A percentile compares a stretch with the other conserved stretches of the same genome.
phyloP scores from a whole-genome alignment of 2,797 vertebrate species.

The Notolabrus celidotus region DNA sequence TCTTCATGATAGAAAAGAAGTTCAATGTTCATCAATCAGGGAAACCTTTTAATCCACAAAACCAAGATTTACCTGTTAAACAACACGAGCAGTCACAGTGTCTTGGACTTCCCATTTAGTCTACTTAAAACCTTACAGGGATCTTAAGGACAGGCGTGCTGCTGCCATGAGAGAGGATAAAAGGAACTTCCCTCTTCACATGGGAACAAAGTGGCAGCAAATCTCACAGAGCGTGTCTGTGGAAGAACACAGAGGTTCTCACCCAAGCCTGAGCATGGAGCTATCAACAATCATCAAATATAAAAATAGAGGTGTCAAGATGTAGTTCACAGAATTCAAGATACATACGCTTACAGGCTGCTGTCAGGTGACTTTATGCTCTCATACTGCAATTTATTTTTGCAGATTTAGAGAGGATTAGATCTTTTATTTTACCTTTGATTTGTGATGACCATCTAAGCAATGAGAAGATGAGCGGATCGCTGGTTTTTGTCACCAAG shows the following conservation, averaged over 20 bases:
- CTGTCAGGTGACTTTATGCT: not conserved
- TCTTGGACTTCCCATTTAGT: conserved; percentile 14
- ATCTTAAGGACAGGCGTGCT: not conserved
- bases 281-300: conserved; percentile 51
- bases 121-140: conserved; percentile 17
- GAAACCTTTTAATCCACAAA: too few relatives aligned
- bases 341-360: not conserved
- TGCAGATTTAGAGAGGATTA: not conserved
- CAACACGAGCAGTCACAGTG: not conserved
- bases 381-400: not conserved
- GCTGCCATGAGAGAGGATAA: conserved; percentile 63
- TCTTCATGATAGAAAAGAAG: too few relatives aligned
- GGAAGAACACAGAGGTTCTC: conserved; percentile 49
- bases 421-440: not conserved
- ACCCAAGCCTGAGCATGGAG: conserved; percentile 37
- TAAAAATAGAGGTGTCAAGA: conserved; percentile 21
- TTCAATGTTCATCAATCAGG: too few relatives aligned
- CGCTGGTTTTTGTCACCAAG: too few relatives aligned
- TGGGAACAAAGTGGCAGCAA: conserved; percentile 67
- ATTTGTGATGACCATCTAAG: too few relatives aligned
- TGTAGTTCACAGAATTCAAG: conserved; percentile 25
- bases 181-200: conserved; percentile 70
- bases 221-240: conserved; percentile 55
- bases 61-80: not conserved
- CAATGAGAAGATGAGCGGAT: too few relatives aligned